These are phyloP conservation scores for Sternarchorhynchus goeldii DNA, from an alignment of 2,797 vertebrate genomes.

Conservation along the genomic window DNA sequence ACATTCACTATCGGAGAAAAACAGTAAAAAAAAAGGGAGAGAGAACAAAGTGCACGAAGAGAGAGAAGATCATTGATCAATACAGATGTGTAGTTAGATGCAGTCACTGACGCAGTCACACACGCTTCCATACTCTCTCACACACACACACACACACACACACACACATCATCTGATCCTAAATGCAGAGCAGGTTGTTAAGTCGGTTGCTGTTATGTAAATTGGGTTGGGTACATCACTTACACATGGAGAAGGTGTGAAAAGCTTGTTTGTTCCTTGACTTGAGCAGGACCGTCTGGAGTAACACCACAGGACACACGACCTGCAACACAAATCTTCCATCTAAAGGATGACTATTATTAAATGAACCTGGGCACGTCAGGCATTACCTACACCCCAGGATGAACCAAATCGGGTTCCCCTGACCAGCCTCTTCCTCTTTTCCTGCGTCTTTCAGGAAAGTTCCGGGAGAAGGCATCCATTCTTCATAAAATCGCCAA, in stretches of 20 bases:
- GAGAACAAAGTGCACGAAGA: no score
- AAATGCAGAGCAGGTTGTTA: not conserved
- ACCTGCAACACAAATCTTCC: not conserved
- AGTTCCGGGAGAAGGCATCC: constrained; percentile 95
- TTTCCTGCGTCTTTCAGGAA: constrained; percentile 77
- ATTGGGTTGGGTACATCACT: constrained; percentile 35
- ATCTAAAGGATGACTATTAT: constrained; percentile 3
- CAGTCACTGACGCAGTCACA: not conserved
- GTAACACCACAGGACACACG: not conserved
- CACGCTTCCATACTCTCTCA: not conserved
- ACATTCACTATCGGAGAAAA: not conserved
- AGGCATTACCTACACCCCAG: no score
- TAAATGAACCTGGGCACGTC: not conserved
- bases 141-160: constrained; percentile 5
- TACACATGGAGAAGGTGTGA: constrained; percentile 46
- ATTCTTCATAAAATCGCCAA: constrained; percentile 99
- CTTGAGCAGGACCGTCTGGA: constrained; percentile 4
- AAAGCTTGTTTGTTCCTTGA: constrained; percentile 26
- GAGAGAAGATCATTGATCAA: not conserved
- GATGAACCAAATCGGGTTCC: no score
- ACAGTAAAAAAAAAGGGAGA: not conserved
- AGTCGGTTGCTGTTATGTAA: not conserved
- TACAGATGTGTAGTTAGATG: not conserved
- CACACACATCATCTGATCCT: not conserved
- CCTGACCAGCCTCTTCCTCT: not conserved